Evolutionary conservation across 2,888 invertebrate genomes (phyloP).

Genomic region (Hanleya hanleyi): DNA sequence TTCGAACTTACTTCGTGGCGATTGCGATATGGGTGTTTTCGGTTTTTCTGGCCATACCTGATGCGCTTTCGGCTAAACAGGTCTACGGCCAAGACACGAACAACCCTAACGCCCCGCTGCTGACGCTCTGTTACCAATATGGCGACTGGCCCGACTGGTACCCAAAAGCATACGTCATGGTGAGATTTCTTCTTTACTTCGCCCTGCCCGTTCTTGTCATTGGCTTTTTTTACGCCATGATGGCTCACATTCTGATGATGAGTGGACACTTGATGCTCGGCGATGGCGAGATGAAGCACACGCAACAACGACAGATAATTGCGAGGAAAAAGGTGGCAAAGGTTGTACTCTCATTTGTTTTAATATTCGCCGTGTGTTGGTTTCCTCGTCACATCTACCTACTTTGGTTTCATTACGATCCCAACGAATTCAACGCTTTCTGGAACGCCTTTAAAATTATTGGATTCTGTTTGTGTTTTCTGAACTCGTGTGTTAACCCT

Average conservation of each 20-base stretch:
- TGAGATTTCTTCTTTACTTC: constrained; percentile 84
- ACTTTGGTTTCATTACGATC: constrained; percentile 85
- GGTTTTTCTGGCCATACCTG: constrained; percentile 84
- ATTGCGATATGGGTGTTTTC: constrained; percentile 79
- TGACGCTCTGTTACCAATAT: constrained; percentile 15
- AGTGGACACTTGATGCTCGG: constrained; percentile 64
- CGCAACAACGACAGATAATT: constrained; percentile 65
- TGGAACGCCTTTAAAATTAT: constrained; percentile 86
- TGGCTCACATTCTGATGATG: constrained; percentile 86
- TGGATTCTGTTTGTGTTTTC: constrained; percentile 87
- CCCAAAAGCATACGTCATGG: constrained; percentile 38
- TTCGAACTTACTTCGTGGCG: constrained; percentile 81
- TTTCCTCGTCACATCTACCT: constrained; percentile 75
- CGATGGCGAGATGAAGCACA: constrained; percentile 49
- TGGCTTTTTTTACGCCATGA: constrained; percentile 88
- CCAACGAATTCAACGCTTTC: constrained; percentile 80
- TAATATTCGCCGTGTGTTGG: constrained; percentile 78
- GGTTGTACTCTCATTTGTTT: constrained; percentile 89
- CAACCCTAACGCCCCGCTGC: not conserved
- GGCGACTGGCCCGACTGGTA: constrained; percentile 45
- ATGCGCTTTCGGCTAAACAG: constrained; percentile 78
- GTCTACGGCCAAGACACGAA: not conserved
- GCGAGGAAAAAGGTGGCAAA: constrained; percentile 76
- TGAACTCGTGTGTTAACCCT: constrained; percentile 94
- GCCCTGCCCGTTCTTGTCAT: constrained; percentile 89